Conservation (phyloP, 2,113 vertebrate genomes). For the Chaetorhynchus papuensis region DNA sequence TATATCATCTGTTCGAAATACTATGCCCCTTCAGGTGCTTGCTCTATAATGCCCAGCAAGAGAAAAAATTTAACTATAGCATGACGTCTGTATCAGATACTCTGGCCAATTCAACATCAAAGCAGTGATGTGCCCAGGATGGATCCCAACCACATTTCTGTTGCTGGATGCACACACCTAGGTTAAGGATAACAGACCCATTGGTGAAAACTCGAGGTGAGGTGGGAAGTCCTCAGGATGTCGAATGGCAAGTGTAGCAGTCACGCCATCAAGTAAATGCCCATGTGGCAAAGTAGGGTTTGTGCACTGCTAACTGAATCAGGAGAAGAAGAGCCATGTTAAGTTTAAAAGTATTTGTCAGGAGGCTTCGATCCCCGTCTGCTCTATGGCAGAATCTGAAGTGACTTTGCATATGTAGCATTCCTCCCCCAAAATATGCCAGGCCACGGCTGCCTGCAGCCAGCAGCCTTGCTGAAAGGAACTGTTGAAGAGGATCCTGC, state of each 20-base stretch:
- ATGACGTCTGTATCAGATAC: background rate
- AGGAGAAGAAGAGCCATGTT: background rate
- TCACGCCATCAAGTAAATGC: background rate
- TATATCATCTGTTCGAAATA: background rate
- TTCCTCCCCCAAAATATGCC: background rate
- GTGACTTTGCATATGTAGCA: background rate
- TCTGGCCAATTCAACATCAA: background rate
- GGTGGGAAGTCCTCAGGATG: background rate
- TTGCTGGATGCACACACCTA: background rate
- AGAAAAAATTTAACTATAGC: background rate
- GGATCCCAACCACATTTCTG: background rate
- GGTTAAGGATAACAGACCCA: background rate
- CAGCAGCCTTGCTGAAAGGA: background rate
- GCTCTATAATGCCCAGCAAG: background rate
- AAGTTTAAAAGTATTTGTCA: background rate
- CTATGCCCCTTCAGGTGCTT: background rate
- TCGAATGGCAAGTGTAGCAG: background rate
- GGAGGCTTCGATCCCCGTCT: accelerated
- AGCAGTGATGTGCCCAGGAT: background rate
- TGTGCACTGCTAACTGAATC: background rate
- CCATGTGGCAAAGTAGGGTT: background rate
- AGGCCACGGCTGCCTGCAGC: background rate
- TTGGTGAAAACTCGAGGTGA: background rate
- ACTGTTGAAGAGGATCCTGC: background rate
- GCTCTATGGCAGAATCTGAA: background rate